Percentiles rank a stretch among this genome's conserved stretches.
Evolutionary conservation across 2,888 invertebrate genomes (phyloP).

Genomic region (Phasia obesa): DNA sequence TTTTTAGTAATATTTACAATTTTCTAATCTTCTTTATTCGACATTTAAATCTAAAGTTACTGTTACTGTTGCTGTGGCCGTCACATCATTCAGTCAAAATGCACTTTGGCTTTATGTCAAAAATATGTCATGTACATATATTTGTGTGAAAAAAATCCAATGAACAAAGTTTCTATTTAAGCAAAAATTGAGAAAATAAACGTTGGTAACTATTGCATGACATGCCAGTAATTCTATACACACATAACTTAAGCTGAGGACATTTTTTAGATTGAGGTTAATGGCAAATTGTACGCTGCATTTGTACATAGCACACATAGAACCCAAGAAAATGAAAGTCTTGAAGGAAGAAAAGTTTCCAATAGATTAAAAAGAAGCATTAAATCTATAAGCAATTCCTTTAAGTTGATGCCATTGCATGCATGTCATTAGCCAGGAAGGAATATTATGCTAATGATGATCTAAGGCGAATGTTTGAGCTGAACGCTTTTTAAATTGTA

Average conservation of each 20-base stretch:
- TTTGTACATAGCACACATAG: too few species aligned
- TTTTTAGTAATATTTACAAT: slow-evolving; percentile 29
- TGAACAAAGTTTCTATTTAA: slow-evolving; percentile 2
- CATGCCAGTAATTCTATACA: slow-evolving; percentile 9
- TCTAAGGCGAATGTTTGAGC: too few species aligned
- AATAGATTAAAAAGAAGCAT: too few species aligned
- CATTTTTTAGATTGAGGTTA: slow-evolving; percentile 11
- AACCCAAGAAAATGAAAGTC: too few species aligned
- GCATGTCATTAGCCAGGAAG: too few species aligned
- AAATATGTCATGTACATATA: slow-evolving; percentile 54
- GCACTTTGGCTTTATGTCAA: slow-evolving; percentile 79
- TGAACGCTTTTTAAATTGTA: too few species aligned
- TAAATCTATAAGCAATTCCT: too few species aligned
- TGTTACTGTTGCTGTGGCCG: slow-evolving; percentile 34
- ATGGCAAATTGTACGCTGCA: neutral
- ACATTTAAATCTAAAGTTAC: slow-evolving; percentile 24
- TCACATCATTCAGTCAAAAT: slow-evolving; percentile 39
- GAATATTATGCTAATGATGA: too few species aligned
- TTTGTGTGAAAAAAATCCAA: neutral
- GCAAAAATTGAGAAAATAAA: slow-evolving; percentile 1
- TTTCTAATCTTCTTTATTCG: slow-evolving; percentile 21
- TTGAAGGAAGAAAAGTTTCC: too few species aligned
- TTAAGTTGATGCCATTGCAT: too few species aligned
- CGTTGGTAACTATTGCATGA: neutral
- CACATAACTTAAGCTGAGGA: slow-evolving; percentile 2